Evolutionary conservation across 1,140 invertebrate genomes (phyloP).

Genomic region (Andricus grossulariae): DNA sequence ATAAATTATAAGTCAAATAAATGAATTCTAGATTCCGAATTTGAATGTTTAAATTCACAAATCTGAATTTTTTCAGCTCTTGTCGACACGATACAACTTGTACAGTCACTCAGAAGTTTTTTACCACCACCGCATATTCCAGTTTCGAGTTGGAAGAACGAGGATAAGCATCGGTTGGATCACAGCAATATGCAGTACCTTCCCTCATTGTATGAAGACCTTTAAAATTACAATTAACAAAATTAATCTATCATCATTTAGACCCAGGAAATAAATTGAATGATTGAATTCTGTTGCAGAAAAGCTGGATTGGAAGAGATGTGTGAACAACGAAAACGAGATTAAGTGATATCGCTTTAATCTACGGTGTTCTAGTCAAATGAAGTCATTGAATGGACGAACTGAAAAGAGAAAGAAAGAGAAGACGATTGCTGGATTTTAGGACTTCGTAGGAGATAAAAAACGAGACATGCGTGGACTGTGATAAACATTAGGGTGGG

Average conservation of each 20-base stretch:
- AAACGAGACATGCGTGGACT: slow-evolving; percentile 75
- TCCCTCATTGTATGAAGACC: slow-evolving; percentile 61
- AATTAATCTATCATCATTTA: slow-evolving; percentile 13
- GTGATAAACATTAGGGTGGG: slow-evolving; percentile 61
- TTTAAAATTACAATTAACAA: slow-evolving; percentile 31
- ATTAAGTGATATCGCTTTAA: slow-evolving; percentile 59
- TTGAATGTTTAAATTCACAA: not conserved
- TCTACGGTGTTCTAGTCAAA: slow-evolving; percentile 72
- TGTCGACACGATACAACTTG: slow-evolving; percentile 89
- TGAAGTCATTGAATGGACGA: slow-evolving; percentile 65
- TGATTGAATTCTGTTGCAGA: slow-evolving; percentile 48
- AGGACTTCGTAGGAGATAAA: slow-evolving; percentile 68
- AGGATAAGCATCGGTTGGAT: slow-evolving; percentile 84
- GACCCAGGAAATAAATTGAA: slow-evolving; percentile 42
- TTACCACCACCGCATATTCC: slow-evolving; percentile 90
- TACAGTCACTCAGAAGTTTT: slow-evolving; percentile 88
- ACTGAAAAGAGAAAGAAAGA: slow-evolving; percentile 58
- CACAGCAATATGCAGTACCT: slow-evolving; percentile 67
- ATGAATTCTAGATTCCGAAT: slow-evolving; percentile 33
- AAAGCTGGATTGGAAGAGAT: slow-evolving; percentile 66
- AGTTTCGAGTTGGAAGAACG: slow-evolving; percentile 91
- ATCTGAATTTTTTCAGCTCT: slow-evolving; percentile 78
- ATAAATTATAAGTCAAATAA: not conserved
- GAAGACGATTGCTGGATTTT: slow-evolving; percentile 70
- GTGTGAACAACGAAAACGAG: slow-evolving; percentile 67